Evolutionary conservation across 2,888 invertebrate species (phyloP).

Genomic region (Megalurothrips usitatus): DNA sequence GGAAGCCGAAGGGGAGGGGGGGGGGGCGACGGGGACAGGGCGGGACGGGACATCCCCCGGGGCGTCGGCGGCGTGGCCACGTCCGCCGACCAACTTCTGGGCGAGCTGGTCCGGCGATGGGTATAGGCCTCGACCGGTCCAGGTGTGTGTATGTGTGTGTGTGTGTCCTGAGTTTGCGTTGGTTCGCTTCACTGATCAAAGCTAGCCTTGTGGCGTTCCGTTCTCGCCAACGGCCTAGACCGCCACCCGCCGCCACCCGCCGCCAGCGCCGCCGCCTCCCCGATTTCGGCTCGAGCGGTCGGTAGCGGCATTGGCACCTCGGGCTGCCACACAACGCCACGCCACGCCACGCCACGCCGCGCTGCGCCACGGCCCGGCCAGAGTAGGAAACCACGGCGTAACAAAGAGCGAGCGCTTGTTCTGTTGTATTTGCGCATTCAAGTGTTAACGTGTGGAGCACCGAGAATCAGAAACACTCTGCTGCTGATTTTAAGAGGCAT

Average conservation of each 20-base stretch:
- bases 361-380: neutral
- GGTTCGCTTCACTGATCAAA: neutral
- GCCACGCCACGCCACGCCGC: neutral
- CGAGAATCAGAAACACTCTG: no score
- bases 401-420: no score
- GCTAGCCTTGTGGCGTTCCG: neutral
- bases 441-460: no score
- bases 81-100: neutral
- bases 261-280: neutral
- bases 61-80: neutral
- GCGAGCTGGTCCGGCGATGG: no score
- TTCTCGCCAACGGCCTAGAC: neutral
- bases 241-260: neutral
- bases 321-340: no score
- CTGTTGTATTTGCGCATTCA: no score
- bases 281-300: no score
- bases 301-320: no score
- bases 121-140: no score
- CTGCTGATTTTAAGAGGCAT: no score
- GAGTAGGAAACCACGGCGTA: no score
- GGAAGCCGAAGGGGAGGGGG: neutral
- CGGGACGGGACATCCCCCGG: neutral
- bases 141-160: neutral
- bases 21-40: neutral
- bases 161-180: neutral